Conservation (phyloP, 2,797 vertebrate genomes). For the Xyrichtys novacula region DNA sequence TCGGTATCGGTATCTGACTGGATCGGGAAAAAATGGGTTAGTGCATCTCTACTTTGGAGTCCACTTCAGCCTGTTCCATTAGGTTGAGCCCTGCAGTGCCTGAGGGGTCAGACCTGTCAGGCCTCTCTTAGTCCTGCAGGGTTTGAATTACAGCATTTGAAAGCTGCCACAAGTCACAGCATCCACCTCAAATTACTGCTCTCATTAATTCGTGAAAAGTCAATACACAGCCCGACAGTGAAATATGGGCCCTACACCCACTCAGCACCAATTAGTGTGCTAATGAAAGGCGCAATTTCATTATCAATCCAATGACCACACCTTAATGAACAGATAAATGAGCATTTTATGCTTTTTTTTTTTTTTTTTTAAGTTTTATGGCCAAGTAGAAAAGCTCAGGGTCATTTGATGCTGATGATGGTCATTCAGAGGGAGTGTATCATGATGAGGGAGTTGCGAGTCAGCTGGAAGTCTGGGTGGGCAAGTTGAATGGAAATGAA, state of each 20-base stretch:
- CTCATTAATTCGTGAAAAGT: slow-evolving; percentile 71
- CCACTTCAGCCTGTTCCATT: slow-evolving; percentile 12
- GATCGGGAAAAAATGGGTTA: too few species aligned
- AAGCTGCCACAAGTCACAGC: slow-evolving; percentile 69
- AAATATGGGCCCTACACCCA: slow-evolving; percentile 52
- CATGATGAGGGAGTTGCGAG: slow-evolving; percentile 35
- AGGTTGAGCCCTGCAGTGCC: slow-evolving; percentile 15
- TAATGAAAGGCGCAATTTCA: slow-evolving; percentile 71
- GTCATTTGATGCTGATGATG: slow-evolving; percentile 13
- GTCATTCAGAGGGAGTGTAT: not conserved
- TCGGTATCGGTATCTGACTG: too few species aligned
- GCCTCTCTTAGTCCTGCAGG: slow-evolving; percentile 44
- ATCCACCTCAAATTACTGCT: slow-evolving; percentile 70
- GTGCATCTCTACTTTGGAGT: too few species aligned
- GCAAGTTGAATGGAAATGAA: slow-evolving; percentile 43
- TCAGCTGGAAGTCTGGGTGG: slow-evolving; percentile 41
- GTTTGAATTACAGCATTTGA: slow-evolving; percentile 71
- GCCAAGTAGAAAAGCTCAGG: slow-evolving; percentile 25
- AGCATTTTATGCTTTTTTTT: slow-evolving; percentile 36
- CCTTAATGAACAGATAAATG: slow-evolving; percentile 62
- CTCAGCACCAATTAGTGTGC: slow-evolving; percentile 68
- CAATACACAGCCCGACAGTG: slow-evolving; percentile 50
- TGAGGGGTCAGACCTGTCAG: slow-evolving; percentile 31
- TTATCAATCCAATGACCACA: slow-evolving; percentile 50
- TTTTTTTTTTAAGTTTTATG: slow-evolving; percentile 45